Base-by-base conservation (phyloP, 2,113 vertebrate species). In the Poeciliopsis retropinna region DNA sequence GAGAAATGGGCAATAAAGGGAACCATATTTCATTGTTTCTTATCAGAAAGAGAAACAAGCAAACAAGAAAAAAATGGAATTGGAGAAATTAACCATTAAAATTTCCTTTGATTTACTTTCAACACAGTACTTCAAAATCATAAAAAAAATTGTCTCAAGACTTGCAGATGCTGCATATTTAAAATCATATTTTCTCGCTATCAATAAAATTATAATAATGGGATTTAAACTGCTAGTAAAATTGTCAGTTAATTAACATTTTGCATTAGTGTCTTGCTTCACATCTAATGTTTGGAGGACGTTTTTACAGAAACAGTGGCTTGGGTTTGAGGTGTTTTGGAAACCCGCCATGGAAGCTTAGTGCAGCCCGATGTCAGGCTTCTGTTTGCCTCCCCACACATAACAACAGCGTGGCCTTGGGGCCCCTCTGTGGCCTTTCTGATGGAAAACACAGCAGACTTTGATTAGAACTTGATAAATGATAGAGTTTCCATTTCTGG, bases 361-460 rank as follows among this genome's bases (percentile, higher is more conserved):
- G 1, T 13, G 66, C 54, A 77, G 70, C 77, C 75, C 25, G 62
- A 62, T 29, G 66, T 67, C 47, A 34, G 54, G 65, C 70, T 41
- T 79, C 66, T 73, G 71, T 74, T 44, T 60, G 14, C 57, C 34
- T 22, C 51, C 44, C 65, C 64, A 47, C 51, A 74, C 60, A 41
- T 60, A 79, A 85, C 67, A 88, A 88, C 41, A 81, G 60, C 27
- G 60, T 65, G 76, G 67, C 85, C 88, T 89, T 84, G 84, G 67
- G 60, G 60, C 47, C 39, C 64, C 70, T 82, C 47, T 71, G 65
- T 27, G 4, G 44, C 70, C 71, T 68, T 68, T 51, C 67, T 70
- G 82, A 83, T 83, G 71, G 65, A 84, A 87, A 84, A 76, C 63
- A 30, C 67, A 32, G 72, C 64, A 70, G 70, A 74, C 3, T 76